These are phyloP conservation scores for Tinamus major DNA, from an alignment of 2,797 vertebrate genomes.

Conservation along the genomic window DNA sequence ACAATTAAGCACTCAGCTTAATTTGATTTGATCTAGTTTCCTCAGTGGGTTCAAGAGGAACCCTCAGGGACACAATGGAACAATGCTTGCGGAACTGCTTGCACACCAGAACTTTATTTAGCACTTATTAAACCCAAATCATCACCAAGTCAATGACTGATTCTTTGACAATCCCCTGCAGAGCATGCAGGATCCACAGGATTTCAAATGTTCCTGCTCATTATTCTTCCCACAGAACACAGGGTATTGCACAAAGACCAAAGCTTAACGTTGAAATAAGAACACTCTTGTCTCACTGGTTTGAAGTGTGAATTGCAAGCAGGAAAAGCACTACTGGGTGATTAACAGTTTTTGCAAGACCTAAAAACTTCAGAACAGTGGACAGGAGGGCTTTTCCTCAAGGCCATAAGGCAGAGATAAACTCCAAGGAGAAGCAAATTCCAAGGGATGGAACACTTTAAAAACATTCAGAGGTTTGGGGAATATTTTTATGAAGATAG, in stretches of 20 bases:
- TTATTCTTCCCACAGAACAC: not conserved
- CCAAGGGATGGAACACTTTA: not conserved
- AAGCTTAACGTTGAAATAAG: not conserved
- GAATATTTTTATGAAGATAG: not conserved
- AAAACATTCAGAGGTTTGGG: not conserved
- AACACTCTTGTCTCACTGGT: not conserved
- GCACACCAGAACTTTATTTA: not conserved
- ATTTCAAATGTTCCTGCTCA: not conserved
- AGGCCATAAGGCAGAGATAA: not conserved
- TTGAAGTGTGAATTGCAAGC: not conserved
- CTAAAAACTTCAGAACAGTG: not conserved
- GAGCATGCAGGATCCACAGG: not conserved
- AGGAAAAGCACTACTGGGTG: not conserved
- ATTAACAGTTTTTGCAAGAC: not conserved
- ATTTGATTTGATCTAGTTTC: not conserved
- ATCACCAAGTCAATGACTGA: not conserved
- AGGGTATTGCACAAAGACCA: not conserved
- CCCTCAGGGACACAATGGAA: not conserved
- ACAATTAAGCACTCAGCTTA: not conserved
- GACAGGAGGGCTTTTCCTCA: not conserved
- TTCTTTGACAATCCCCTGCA: not conserved
- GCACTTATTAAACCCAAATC: not conserved
- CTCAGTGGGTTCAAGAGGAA: not conserved
- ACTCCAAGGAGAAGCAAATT: not conserved
- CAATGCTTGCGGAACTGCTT: not conserved